Evolutionary conservation across 64 coral and sea anemone genomes (phyloP).

Genomic region (Actinia equina): DNA sequence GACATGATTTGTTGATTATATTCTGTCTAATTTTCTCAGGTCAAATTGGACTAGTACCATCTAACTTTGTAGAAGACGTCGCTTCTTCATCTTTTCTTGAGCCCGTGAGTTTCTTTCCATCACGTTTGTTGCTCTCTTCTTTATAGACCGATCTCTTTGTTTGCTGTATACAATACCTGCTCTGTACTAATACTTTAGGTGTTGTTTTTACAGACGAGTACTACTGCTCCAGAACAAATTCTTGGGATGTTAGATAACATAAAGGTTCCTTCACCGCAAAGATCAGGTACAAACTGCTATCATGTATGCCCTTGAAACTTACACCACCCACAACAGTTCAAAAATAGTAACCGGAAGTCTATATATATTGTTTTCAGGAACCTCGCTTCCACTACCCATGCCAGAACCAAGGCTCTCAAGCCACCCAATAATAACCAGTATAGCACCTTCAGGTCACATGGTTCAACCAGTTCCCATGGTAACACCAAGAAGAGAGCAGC

Average conservation of each 20-base stretch:
- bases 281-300: neutral
- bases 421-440: neutral
- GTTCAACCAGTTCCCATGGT: neutral
- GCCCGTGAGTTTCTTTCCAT: conserved; percentile 36
- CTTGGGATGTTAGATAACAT: conserved; percentile 62
- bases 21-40: conserved; percentile 19
- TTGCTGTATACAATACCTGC: too few species aligned
- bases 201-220: conserved; percentile 28
- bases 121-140: neutral
- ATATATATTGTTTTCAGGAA: neutral
- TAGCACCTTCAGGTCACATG: conserved; percentile 9
- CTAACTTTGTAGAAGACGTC: conserved; percentile 65
- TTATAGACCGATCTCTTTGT: neutral
- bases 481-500: conserved; percentile 1
- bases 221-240: conserved; percentile 58
- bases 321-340: neutral
- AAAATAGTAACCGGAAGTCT: too few species aligned
- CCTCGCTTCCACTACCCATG: neutral
- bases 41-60: conserved; percentile 66
- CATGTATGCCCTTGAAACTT: neutral
- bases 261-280: neutral
- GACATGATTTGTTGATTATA: neutral
- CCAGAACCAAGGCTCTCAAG: neutral
- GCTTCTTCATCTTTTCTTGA: conserved; percentile 64
- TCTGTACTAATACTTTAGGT: neutral